Evolutionary conservation across 2,888 invertebrate genomes (phyloP), one percentile per base, ranked within the genome.

Genomic region (Phengaris arion): DNA sequence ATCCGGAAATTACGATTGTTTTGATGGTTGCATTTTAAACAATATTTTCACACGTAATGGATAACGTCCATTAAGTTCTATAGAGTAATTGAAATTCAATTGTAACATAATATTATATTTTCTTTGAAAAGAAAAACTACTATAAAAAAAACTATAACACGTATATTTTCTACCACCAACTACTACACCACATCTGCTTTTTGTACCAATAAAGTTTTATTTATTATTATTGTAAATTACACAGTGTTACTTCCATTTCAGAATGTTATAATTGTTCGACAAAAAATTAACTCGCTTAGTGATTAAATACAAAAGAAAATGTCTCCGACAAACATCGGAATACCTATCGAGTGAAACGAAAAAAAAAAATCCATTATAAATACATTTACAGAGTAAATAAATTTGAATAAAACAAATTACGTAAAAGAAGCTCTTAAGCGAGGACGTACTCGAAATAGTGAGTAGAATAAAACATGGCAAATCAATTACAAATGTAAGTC

Each of bases 401-500:
- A 68, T 51, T 51, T 22, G 35, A 51, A 54, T 52, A 70, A 70
- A 51, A 70, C 22, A 51, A 35, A 72, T 54, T 72, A 35, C 51
- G 70, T 9, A 70, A 72, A 72, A 54, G 52, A 54, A 54, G 72
- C 35, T 72, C 12, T 10, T 51, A 35, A 72, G 54, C 54, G 54
- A 72, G 72, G 22, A 72, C 59, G 22, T 59, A 59, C 72, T 72
- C 51, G 72, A 54, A 54, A 72, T 72, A 72, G 69, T 75, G 55
- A 75, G 48, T 22, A 70, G 74, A 57, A 70, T 74, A 59, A 64
- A 76, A 74, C 57, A 51, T 74, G 45, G 70, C 70, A 74, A 74
- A 70, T 70, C 70, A 76, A 76, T 74, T 74, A 64, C 59, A 74
- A 74, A 74, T 70, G 70, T 76, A 75, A 77, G 64, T 74, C 69